Evolutionary conservation across 2,113 vertebrate species (phyloP).

Genomic region (Heteronetta atricapilla): DNA sequence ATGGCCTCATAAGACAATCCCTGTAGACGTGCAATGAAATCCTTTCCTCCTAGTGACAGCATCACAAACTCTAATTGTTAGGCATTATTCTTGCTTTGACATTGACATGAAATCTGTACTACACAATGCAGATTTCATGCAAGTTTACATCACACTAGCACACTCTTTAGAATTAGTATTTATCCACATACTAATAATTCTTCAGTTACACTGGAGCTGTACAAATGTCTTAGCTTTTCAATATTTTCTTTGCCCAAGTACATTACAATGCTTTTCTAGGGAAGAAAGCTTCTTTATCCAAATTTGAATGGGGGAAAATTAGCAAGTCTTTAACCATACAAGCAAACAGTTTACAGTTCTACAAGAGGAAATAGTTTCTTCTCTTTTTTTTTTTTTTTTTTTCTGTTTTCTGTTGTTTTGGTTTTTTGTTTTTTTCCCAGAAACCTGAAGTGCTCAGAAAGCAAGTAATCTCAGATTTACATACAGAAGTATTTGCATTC

Average conservation of each 20-base stretch:
- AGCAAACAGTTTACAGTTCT: background rate
- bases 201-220: background rate
- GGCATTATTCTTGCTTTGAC: conserved; percentile 55
- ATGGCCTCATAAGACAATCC: conserved; percentile 66
- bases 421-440: too few relatives aligned
- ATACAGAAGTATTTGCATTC: background rate
- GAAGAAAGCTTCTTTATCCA: background rate
- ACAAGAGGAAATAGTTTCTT: background rate
- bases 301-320: background rate
- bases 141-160: conserved; percentile 8
- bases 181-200: background rate
- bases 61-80: conserved; percentile 61
- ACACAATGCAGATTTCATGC: background rate
- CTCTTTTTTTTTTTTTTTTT: too few relatives aligned
- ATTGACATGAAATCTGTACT: conserved; percentile 26
- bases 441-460: background rate
- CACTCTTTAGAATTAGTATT: conserved; percentile 11
- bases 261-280: background rate
- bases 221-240: background rate
- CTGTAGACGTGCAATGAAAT: conserved; percentile 62
- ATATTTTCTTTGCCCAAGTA: background rate
- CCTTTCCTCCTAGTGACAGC: conserved; percentile 42
- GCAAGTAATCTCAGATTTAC: background rate
- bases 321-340: background rate
- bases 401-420: too few relatives aligned